Evolutionary conservation across 1,140 invertebrate species (phyloP).

Genomic region (Dendroctonus valens): DNA sequence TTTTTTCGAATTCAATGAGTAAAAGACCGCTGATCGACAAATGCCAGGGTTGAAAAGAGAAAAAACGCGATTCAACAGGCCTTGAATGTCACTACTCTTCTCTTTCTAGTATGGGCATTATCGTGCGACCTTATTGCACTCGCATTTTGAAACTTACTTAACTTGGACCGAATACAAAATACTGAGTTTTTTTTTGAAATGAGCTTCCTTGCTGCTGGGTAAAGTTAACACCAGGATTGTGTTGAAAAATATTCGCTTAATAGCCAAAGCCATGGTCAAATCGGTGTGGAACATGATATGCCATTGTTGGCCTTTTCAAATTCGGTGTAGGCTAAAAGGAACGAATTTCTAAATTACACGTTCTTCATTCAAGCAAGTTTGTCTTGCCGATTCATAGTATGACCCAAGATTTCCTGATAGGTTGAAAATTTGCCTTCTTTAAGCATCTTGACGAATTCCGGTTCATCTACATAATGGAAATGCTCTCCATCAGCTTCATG

Average conservation of each 20-base stretch:
- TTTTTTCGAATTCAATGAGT: background rate
- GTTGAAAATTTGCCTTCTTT: constrained; percentile 39
- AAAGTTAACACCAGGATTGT: constrained; percentile 18
- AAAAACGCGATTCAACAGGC: background rate
- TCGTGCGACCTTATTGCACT: background rate
- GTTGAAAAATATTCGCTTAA: constrained; percentile 22
- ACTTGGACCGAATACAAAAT: constrained; percentile 9
- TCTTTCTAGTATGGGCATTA: background rate
- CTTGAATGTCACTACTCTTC: background rate
- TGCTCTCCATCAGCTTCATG: constrained; percentile 33
- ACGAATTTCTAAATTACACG: background rate
- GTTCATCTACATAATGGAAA: constrained; percentile 36
- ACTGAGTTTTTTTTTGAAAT: constrained; percentile 4
- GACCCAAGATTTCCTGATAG: constrained; percentile 36
- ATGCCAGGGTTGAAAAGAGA: too few relatives aligned
- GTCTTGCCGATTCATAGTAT: constrained; percentile 37
- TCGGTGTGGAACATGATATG: constrained; percentile 15
- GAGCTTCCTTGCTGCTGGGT: constrained; percentile 2
- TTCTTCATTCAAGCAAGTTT: background rate
- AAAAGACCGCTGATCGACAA: background rate
- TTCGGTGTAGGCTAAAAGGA: constrained; percentile 19
- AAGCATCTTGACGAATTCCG: constrained; percentile 35
- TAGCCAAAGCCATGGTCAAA: constrained; percentile 11
- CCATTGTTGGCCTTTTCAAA: constrained; percentile 16
- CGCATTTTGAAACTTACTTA: constrained; percentile 5